Conservation (phyloP, 2,888 invertebrate genomes). For the Ochropacha duplaris region DNA sequence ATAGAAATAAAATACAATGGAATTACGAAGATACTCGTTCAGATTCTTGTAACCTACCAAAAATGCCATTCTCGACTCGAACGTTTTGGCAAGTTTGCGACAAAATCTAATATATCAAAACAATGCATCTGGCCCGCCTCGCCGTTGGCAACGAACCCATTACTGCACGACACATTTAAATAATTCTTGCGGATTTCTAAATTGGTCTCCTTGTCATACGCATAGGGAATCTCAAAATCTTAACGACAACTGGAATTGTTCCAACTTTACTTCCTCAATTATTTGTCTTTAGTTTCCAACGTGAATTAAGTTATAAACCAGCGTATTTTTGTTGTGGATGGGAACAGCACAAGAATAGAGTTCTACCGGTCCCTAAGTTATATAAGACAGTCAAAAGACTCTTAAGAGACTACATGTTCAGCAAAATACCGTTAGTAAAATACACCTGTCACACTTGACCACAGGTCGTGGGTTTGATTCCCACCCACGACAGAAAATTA, state of each 20-base stretch:
- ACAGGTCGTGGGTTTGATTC: too few species aligned
- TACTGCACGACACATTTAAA: conserved; percentile 17
- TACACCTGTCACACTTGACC: too few species aligned
- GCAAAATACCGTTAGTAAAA: too few species aligned
- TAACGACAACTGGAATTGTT: conserved; percentile 10
- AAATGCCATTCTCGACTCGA: neutral
- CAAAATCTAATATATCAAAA: neutral
- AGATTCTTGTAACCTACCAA: too few species aligned
- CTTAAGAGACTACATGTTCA: too few species aligned
- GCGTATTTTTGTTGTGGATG: too few species aligned
- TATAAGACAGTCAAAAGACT: too few species aligned
- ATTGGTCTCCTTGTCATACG: conserved; percentile 23
- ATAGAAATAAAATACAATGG: too few species aligned
- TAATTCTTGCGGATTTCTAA: conserved; percentile 22
- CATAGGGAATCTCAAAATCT: conserved; percentile 10
- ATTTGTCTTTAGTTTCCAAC: neutral
- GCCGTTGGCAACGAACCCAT: conserved; percentile 15
- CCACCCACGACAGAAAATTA: too few species aligned
- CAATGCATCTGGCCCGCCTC: conserved; percentile 10
- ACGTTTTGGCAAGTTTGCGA: neutral
- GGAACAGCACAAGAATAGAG: too few species aligned
- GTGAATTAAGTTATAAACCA: neutral
- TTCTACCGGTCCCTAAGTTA: too few species aligned
- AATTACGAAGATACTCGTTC: too few species aligned
- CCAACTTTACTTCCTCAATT: neutral